A percentile compares a stretch with the other conserved stretches of the same genome.
Conservation (phyloP, 2,113 vertebrate species). For the Tautogolabrus adspersus region DNA sequence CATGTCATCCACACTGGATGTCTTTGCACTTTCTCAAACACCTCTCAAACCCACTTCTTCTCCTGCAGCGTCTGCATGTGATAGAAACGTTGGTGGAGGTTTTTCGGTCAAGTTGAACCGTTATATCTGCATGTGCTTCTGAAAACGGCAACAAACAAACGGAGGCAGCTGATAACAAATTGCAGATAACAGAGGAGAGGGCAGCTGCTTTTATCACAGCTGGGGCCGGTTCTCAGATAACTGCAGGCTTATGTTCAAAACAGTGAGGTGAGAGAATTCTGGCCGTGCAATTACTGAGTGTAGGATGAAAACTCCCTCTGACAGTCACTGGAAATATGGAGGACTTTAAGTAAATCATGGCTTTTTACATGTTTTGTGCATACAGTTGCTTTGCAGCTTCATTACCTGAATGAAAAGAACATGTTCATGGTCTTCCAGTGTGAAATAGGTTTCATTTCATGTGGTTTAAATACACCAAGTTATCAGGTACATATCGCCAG, state of each 20-base stretch:
- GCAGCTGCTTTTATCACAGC: conserved; percentile 13
- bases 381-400: too few relatives aligned
- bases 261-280: background rate
- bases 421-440: too few relatives aligned
- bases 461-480: too few relatives aligned
- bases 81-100: conserved; percentile 1
- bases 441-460: too few relatives aligned
- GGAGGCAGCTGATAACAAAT: conserved; percentile 3
- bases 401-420: too few relatives aligned
- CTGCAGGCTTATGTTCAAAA: background rate
- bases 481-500: too few relatives aligned
- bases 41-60: background rate
- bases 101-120: conserved; percentile 22
- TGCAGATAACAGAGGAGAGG: background rate
- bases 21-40: background rate
- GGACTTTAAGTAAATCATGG: too few relatives aligned
- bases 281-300: background rate
- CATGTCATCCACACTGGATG: conserved; percentile 1
- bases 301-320: background rate
- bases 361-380: too few relatives aligned
- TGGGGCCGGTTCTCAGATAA: background rate
- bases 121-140: conserved; percentile 17
- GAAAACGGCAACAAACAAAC: conserved; percentile 19
- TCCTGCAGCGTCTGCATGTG: conserved; percentile 11
- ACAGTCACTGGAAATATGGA: background rate